Evolutionary conservation across 2,888 invertebrate species (phyloP), one percentile per base, ranked within the genome.

Genomic region (Gortyna flavago): DNA sequence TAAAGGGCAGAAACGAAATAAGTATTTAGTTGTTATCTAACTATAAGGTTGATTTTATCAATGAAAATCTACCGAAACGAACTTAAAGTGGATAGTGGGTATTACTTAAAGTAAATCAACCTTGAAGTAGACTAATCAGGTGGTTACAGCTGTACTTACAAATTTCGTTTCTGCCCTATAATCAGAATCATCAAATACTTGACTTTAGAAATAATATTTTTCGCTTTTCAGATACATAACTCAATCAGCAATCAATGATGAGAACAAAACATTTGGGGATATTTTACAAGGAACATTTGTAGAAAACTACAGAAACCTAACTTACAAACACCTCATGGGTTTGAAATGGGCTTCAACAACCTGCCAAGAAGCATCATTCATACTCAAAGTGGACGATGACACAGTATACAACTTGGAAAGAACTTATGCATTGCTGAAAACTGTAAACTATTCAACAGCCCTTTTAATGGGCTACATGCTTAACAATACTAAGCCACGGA

Each of bases 321-420:
- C 98, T 6, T 97, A 97, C 88, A 98, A 98, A 93, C 98, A 98
- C 90, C 92, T 98, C 0, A 98, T 98, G 98, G 98, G 98, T 0
- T 92, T 98, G 59, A 97, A 97, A 87, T 99, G 98, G 98, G 97
- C 97, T 0, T 95, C 97, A 0, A 94, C 94, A n/a, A 95, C 96
- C 88, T 98, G 98, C 89, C 90, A 89, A 1, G 94, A 96, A 21
- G 97, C 97, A 2, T 96, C 97, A 78, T 98, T 85, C 29, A 85
- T 87, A 69, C 73, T 87, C n/a, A 87, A 87, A 80, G 79, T 81
- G 3, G 85, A 87, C 44, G 87, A 87, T 74, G 87, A 87, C 62
- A 98, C 97, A 73, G 97, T 98, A 13, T 97, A 98, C 35, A 97
- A 98, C 92, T 93, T 98, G 32, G 97, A 97, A 85, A 97, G 97